Evolutionary conservation across 2,888 invertebrate species (phyloP), one percentile per base, ranked within the genome.

Genomic region (Folsomia manolachei): DNA sequence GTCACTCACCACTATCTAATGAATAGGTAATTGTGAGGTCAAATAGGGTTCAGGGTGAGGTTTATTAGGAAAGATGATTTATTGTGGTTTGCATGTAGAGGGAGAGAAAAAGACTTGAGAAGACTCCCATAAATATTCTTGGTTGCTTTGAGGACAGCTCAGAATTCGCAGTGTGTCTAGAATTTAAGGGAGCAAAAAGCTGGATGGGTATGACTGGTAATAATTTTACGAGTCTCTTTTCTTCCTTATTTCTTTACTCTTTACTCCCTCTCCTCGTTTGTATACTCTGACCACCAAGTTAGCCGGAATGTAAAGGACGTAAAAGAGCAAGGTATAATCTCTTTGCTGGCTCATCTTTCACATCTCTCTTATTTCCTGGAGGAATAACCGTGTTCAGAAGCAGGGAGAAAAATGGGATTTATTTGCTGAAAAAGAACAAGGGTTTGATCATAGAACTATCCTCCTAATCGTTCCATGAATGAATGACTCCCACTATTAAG

Each of bases 21-120:
- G 66, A 66, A 66, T 66, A 66, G 51, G 52, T 66, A 66, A 66
- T 66, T 66, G 66, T 23, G 66, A 66, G 66, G 66, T 66, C 66
- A 66, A 52, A 52, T 11, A n/a, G 52, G 23, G 24, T 52, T 39
- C 51, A 27, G 51, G 52, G 51, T 51, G 52, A 19, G 39, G 66
- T 66, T 66, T 66, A 66, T 66, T 66, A 66, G 39, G 39, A 7
- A 21, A 64, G 18, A 64, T 64, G 64, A 52, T 66, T 66, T 52
- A 52, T 52, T 27, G 63, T 21, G 9, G 62, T 19, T 18, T n/a
- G n/a, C n/a, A n/a, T n/a, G n/a, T n/a, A n/a, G 39, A 23, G 52
- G 11, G 9, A 66, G 51, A 23, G 23, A 21, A 27, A 19, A 27
- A 21, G 66, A 51, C 52, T 64, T 26, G 64, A 27, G 64, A n/a